Base-by-base conservation (phyloP, 2,113 vertebrate genomes). In the Neotragus moschatus region DNA sequence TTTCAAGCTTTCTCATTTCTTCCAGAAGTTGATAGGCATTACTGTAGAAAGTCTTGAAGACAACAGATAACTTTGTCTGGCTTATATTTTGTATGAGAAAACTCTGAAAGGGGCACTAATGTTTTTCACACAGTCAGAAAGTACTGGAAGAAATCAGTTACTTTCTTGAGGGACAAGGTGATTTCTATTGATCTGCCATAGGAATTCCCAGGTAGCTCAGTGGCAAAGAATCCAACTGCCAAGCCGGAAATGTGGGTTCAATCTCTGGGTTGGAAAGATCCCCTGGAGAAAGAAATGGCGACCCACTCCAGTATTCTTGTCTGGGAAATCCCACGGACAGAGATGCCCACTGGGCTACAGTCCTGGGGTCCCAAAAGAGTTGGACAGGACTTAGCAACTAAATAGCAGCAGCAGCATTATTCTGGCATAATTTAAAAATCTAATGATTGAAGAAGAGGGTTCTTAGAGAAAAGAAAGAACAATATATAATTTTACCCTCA, bases 1-100 rank as follows among this genome's bases (percentile, higher is more conserved):
- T 10, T 60, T 86, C 36, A 88, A 39, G 28, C 2, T 73, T 97
- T 61, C 73, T 55, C 53, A 25, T 92, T 58, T 61, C 25, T 95
- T 92, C 21, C 53, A 28, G 19, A 1, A n/a, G 36, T 17, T 90
- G 17, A n/a, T 77, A 86, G 56, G 49, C 80, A 23, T 56, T 25
- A 51, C 19, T 0, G 23, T 63, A 45, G 80, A 60, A 90, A 63
- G 25, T 39, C 49, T 36, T 63, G 28, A 25, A 84, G 55, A 45
- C 5, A 55, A 33, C 6, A 26, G 3, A 28, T 70, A 28, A 36
- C 33, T 90, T 47, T 56, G 12, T 10, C 19, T 39, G 25, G 3
- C 55, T 61, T 56, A 16, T 26, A 66, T 55, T 70, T 61, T 45
- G 15, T 43, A 26, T 30, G 7, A 80, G 63, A 70, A 86, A 70